Evolutionary conservation across 2,888 invertebrate genomes (phyloP), one percentile per base, ranked within the genome.

Genomic region (Dynastes maya): DNA sequence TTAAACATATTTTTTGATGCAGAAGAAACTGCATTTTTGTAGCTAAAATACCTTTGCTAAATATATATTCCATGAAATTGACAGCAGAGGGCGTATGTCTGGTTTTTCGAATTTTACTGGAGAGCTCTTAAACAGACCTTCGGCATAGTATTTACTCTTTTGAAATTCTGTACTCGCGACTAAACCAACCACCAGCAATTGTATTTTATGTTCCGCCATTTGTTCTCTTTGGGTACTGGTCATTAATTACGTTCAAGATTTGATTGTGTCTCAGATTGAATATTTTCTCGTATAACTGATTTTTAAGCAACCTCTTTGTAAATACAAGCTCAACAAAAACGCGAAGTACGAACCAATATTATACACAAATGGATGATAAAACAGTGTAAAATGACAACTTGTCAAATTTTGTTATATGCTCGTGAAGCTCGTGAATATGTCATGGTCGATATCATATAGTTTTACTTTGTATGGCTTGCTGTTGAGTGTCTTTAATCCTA

Each of bases 11-110:
- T 27, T 29, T 16, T 16, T 74, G 8, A 27, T 37, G 22, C 45
- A 63, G n/a, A 49, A 6, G 8, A 22, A 11, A 37, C 68, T 1
- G 53, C 74, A 55, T 55, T 22, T 11, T 16, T 4, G 32, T 37
- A 45, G 32, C 75, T 22, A 40, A 71, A 51, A 65, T 77, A 84
- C 86, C 80, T 86, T 87, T 2, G 79, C 83, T 9, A 88, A 77
- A 80, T 85, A 87, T 74, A 85, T 84, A 8, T 84, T 81, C 88
- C 88, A 89, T 81, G 88, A 87, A 5, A 88, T 82, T 78, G 88
- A 84, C 68, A 89, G 80, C 85, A 88, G 84, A 2, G 87, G 84
- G 51, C 86, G 81, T 61, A 88, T 84, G 58, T 85, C 84, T 0
- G 89, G 88, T 67, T 76, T 29, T 8, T 79, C 80, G 79, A 85